Percentiles rank a stretch among this genome's conserved stretches.
These are phyloP conservation scores for Drosophila stalkeri DNA, from an alignment of 2,888 invertebrate genomes.

Conservation along the genomic window DNA sequence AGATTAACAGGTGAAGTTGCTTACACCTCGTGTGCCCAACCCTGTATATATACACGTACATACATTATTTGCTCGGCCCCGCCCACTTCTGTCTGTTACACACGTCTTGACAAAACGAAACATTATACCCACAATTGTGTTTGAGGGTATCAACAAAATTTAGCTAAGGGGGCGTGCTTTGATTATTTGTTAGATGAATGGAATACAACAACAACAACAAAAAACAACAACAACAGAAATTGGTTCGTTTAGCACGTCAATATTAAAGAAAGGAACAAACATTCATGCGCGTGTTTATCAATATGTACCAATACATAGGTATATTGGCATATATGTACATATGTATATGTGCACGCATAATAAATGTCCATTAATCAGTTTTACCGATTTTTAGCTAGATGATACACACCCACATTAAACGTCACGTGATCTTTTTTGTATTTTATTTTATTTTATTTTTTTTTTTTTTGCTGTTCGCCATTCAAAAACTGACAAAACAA, in stretches of 20 bases:
- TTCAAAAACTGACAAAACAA: conserved; percentile 2
- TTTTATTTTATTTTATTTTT: background rate
- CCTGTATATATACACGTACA: background rate
- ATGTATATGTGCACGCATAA: conserved; percentile 3
- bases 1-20: background rate
- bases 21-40: background rate
- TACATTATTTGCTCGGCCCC: background rate
- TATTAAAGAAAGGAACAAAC: conserved; percentile 37
- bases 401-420: conserved; percentile 8
- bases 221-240: background rate
- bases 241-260: conserved; percentile 55
- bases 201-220: conserved; percentile 1
- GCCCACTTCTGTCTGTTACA: background rate
- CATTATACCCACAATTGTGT: background rate
- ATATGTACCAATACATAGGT: background rate
- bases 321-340: background rate
- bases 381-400: conserved; percentile 1
- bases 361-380: conserved; percentile 18
- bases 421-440: conserved; percentile 32
- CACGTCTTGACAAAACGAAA: background rate
- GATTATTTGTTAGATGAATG: conserved; percentile 9
- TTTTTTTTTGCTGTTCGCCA: background rate
- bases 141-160: background rate
- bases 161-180: conserved; percentile 18
- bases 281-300: conserved; percentile 10